Evolutionary conservation across 2,797 vertebrate species (phyloP), one percentile per base, ranked within the genome.

Genomic region (Malacoraja senta): DNA sequence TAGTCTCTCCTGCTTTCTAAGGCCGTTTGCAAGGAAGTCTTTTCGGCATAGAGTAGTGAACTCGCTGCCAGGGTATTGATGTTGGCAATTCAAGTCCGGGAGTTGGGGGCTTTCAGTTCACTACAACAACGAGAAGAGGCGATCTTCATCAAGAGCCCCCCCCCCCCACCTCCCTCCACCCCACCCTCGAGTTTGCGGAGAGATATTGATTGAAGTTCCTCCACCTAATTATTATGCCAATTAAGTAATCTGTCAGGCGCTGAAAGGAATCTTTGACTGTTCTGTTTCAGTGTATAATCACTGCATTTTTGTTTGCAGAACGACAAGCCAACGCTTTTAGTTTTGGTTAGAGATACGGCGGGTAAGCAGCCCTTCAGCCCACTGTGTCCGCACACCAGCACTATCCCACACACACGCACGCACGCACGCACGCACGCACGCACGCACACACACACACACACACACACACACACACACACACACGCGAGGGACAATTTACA

Each of bases 161-260:
- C 71, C 17, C 71, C 21, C 4, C 71, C 19, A 72, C 24, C 19
- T 72, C 71, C 6, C 21, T 72, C 17, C 19, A 72, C 71, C 71
- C 71, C 71, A 21, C 61, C 61, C n/a, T 19, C 84, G 61, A 88
- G 63, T 68, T 53, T 88, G 84, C 84, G 35, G 84, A 88, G 84
- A 32, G 63, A 63, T 88, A 88, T 88, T 88, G 84, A 88, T 68
- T 88, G 65, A 68, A 88, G n/a, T n/a, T 88, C 63, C 3, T n/a
- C 84, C 68, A 88, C 65, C 63, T 63, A 88, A 88, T 88, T 88
- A 88, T 88, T 68, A 88, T 68, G 84, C 61, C 84, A 88, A 88
- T 88, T 88, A 88, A 88, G 63, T 88, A 88, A 88, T 88, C 84
- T 68, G 84, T 68, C 84, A 88, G 65, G 21, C 65, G 68, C 32